Conservation (phyloP, 2,113 vertebrate genomes). For the Carollia perspicillata region DNA sequence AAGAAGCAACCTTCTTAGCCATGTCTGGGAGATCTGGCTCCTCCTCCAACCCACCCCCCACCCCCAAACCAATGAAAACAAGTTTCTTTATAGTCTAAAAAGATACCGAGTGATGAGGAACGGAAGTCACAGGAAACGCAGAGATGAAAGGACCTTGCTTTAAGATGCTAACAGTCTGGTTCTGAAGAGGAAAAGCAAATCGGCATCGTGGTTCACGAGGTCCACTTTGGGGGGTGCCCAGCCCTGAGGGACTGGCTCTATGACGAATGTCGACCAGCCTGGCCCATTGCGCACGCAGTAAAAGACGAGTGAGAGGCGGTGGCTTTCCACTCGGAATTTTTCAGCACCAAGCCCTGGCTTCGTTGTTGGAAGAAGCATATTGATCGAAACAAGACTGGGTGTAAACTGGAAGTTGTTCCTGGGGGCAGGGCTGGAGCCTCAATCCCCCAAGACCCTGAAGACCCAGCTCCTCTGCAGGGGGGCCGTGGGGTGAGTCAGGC, state of each 20-base stretch:
- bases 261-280: not conserved
- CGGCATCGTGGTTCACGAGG: rapidly evolving
- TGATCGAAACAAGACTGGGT: too few species aligned
- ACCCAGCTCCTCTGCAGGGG: too few species aligned
- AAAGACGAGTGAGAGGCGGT: not conserved
- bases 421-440: not conserved
- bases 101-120: not conserved
- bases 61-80: not conserved
- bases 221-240: not conserved
- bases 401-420: not conserved
- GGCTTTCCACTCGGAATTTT: rapidly evolving
- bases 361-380: not conserved
- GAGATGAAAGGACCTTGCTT: not conserved
- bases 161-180: too few species aligned
- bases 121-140: not conserved
- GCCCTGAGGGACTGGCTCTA: not conserved
- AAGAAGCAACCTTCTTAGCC: not conserved
- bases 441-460: not conserved
- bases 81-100: not conserved
- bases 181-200: not conserved
- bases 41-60: not conserved
- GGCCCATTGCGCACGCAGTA: rapidly evolving
- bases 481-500: too few species aligned
- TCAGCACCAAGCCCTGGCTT: not conserved
- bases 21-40: not conserved